Evolutionary conservation across 2,888 invertebrate genomes (phyloP).

Genomic region (Incurvaria masculella): DNA sequence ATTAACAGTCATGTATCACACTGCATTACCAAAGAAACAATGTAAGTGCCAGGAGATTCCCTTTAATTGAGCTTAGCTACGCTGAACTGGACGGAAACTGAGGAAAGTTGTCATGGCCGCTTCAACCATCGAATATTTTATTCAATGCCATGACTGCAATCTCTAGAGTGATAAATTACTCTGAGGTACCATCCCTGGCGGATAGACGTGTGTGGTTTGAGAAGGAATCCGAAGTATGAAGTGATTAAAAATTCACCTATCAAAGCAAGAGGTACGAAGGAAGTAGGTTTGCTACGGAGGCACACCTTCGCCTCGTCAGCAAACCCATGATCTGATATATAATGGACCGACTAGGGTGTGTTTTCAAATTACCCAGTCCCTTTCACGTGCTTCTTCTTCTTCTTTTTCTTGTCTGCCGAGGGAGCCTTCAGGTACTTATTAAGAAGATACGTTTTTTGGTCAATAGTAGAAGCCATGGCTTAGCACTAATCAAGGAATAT

Average conservation of each 20-base stretch:
- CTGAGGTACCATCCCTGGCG: no score
- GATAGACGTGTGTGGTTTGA: background rate
- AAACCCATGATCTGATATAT: background rate
- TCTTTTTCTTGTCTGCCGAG: conserved; percentile 60
- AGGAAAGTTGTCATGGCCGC: no score
- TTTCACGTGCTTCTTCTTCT: conserved; percentile 59
- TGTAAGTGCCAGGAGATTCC: no score
- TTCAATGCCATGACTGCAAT: no score
- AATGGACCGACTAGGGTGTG: background rate
- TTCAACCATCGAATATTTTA: no score
- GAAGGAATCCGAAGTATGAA: background rate
- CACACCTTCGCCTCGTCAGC: background rate
- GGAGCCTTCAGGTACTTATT: conserved; percentile 64
- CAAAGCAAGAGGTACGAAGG: background rate
- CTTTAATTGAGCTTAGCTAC: no score
- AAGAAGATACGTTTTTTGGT: conserved; percentile 77
- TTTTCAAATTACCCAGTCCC: conserved; percentile 38
- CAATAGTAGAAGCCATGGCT: conserved; percentile 48
- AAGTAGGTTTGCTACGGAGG: background rate
- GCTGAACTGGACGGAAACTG: no score
- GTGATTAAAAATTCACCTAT: background rate
- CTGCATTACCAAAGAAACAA: no score
- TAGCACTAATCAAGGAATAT: background rate
- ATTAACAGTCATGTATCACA: no score
- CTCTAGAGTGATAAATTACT: no score